Percentiles rank a stretch among this genome's conserved stretches.
Conservation (phyloP, 2,888 invertebrate genomes). For the Spodoptera littoralis region DNA sequence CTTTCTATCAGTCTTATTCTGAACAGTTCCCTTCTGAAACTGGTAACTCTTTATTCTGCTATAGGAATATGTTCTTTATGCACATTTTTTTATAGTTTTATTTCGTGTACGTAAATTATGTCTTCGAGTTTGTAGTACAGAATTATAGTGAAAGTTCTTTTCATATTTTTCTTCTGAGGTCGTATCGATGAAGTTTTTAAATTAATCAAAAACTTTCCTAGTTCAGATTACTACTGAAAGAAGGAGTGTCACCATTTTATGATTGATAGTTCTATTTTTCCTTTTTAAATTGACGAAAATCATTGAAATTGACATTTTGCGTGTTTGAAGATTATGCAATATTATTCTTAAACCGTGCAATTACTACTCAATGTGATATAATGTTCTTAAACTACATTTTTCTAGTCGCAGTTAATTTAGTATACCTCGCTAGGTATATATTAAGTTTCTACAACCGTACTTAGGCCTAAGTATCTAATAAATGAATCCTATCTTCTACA, state of each 20-base stretch:
- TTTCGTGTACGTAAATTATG: no score
- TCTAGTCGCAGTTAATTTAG: slow-evolving; percentile 20
- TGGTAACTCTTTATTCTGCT: slow-evolving; percentile 25
- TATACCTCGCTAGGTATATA: neutral
- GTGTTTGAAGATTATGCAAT: slow-evolving; percentile 21
- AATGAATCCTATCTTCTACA: slow-evolving; percentile 35
- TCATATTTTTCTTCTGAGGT: no score
- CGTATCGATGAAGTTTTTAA: neutral
- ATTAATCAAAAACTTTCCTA: slow-evolving; percentile 10
- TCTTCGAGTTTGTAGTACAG: neutral
- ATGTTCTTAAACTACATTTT: slow-evolving; percentile 26
- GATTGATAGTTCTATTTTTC: slow-evolving; percentile 16
- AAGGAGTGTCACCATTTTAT: slow-evolving; percentile 44
- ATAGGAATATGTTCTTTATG: neutral
- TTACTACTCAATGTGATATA: slow-evolving; percentile 35
- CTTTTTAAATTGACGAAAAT: slow-evolving; percentile 66
- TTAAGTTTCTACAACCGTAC: slow-evolving; percentile 33
- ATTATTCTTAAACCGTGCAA: slow-evolving; percentile 38
- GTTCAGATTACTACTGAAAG: slow-evolving; percentile 54
- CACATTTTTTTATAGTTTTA: neutral
- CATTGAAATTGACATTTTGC: slow-evolving; percentile 61
- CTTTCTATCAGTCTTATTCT: slow-evolving; percentile 70
- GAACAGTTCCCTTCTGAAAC: slow-evolving; percentile 52
- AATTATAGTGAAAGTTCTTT: neutral
- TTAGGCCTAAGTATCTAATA: slow-evolving; percentile 37